phyloP scores from a whole-genome alignment of 2,888 invertebrate genomes.

The Tenthredo amoena region DNA sequence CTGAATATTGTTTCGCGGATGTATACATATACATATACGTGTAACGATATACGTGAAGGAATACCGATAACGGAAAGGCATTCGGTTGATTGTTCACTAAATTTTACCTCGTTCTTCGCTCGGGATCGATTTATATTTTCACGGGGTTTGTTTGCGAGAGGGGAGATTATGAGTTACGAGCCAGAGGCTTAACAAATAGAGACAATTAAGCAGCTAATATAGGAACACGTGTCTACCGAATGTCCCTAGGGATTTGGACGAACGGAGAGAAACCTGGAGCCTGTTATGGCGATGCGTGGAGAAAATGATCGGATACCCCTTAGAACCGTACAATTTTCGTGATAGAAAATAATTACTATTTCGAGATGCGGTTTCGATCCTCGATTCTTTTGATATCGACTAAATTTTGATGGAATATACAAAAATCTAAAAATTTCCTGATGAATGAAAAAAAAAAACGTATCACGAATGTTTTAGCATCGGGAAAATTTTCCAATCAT shows the following conservation, averaged over 20 bases:
- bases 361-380: not conserved
- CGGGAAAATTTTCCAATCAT: not conserved
- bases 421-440: no score
- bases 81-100: not conserved
- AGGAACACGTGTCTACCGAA: conserved; percentile 63
- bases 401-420: not conserved
- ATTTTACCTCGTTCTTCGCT: not conserved
- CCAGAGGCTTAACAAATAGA: conserved; percentile 66
- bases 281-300: not conserved
- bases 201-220: conserved; percentile 70
- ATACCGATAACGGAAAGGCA: not conserved
- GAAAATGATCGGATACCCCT: not conserved
- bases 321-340: not conserved
- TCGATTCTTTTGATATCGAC: no score
- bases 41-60: not conserved
- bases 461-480: not conserved
- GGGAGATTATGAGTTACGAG: conserved; percentile 35
- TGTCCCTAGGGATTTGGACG: conserved; percentile 62
- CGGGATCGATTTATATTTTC: not conserved
- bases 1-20: conserved; percentile 8
- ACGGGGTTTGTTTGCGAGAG: not conserved
- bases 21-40: not conserved
- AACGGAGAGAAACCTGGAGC: not conserved
- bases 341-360: not conserved
- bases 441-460: no score